phyloP scores from a whole-genome alignment of 1,140 invertebrate genomes.

The Sarcophaga bullata region DNA sequence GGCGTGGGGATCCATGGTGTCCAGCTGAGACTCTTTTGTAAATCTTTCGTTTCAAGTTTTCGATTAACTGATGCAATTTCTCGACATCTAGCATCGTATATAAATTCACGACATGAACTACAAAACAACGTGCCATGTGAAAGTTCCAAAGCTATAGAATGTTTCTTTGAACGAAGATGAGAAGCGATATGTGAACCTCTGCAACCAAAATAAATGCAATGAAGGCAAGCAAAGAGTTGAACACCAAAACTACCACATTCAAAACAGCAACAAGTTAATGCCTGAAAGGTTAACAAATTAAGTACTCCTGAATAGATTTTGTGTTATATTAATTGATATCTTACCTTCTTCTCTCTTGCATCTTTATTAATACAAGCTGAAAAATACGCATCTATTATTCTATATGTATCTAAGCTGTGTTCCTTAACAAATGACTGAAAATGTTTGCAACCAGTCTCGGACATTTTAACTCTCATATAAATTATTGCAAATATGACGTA shows the following conservation, averaged over 20 bases:
- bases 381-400: slow-evolving; percentile 79
- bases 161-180: slow-evolving; percentile 82
- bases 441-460: slow-evolving; percentile 63
- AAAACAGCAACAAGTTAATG: slow-evolving; percentile 57
- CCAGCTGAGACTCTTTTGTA: slow-evolving; percentile 77
- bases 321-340: neutral
- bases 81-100: slow-evolving; percentile 81
- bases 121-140: slow-evolving; percentile 92
- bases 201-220: slow-evolving; percentile 93
- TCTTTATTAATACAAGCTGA: slow-evolving; percentile 77
- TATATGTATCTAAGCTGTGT: slow-evolving; percentile 70
- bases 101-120: slow-evolving; percentile 90
- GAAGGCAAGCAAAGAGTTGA: slow-evolving; percentile 87
- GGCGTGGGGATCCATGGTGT: slow-evolving; percentile 83
- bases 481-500: too few species aligned
- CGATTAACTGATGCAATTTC: slow-evolving; percentile 70
- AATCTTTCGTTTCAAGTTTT: slow-evolving; percentile 71
- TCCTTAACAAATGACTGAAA: slow-evolving; percentile 64
- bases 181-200: slow-evolving; percentile 85
- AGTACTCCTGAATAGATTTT: neutral
- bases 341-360: slow-evolving; percentile 77
- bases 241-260: slow-evolving; percentile 79
- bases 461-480: slow-evolving; percentile 57
- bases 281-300: slow-evolving; percentile 27
- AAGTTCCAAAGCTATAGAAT: slow-evolving; percentile 87